phyloP scores from a whole-genome alignment of 2,888 invertebrate species.

The Dermolepida albohirtum region DNA sequence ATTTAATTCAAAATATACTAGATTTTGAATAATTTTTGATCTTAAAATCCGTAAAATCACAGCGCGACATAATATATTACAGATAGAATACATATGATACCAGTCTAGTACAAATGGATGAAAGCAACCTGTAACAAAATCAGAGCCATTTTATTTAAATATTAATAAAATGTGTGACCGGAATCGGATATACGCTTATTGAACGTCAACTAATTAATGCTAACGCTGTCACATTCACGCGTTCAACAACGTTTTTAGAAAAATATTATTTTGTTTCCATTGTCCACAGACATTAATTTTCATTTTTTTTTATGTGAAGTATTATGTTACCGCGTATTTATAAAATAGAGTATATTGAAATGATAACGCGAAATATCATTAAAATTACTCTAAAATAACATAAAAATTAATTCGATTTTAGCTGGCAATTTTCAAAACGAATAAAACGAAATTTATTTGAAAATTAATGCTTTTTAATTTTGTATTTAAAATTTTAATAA shows the following conservation, averaged over 20 bases:
- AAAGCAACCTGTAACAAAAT: conserved; percentile 23
- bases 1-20: too few species aligned
- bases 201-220: conserved; percentile 43
- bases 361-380: too few species aligned
- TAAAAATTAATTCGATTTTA: too few species aligned
- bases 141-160: conserved; percentile 21
- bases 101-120: conserved; percentile 3
- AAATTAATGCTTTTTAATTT: neutral
- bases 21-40: too few species aligned
- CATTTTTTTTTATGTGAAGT: neutral
- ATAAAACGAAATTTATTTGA: neutral
- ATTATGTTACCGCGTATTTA: conserved; percentile 10
- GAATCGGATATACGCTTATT: conserved; percentile 45
- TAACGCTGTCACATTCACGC: conserved; percentile 41
- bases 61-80: neutral
- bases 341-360: neutral
- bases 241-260: conserved; percentile 24
- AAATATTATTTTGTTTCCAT: conserved; percentile 21
- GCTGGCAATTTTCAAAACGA: too few species aligned
- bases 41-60: too few species aligned
- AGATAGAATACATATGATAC: neutral
- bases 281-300: conserved; percentile 15
- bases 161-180: conserved; percentile 40
- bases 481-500: too few species aligned
- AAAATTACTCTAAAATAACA: too few species aligned